phyloP scores from a whole-genome alignment of 1,140 invertebrate species.

The Bathynomus jamesi region DNA sequence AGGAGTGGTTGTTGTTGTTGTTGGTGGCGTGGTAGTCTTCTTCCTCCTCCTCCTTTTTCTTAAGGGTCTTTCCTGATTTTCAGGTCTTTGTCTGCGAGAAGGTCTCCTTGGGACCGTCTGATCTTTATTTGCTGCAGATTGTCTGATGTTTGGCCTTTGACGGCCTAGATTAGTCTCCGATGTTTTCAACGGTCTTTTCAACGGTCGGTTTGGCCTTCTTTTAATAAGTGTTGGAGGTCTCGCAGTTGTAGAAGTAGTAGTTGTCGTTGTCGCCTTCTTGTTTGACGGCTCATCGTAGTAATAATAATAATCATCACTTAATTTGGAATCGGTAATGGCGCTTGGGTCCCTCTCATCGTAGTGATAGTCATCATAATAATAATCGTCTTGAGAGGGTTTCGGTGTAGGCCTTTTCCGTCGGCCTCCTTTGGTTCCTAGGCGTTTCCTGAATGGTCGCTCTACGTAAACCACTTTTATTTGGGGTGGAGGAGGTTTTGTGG shows the following conservation, averaged over 20 bases:
- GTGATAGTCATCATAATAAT: conserved; percentile 37
- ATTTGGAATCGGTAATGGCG: too few relatives aligned
- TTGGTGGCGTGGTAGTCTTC: not conserved
- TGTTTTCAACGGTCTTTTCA: not conserved
- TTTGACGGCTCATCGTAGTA: conserved; percentile 32
- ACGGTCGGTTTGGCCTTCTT: not conserved
- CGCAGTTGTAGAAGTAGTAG: conserved; percentile 25
- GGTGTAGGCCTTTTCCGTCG: not conserved
- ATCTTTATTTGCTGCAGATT: not conserved
- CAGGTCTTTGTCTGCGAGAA: not conserved
- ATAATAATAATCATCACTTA: conserved; percentile 34
- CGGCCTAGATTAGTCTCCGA: conserved; percentile 8
- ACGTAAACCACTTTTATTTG: conserved; percentile 13
- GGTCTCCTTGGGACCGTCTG: not conserved
- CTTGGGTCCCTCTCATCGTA: conserved; percentile 46
- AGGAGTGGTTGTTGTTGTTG: not conserved
- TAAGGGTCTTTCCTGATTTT: not conserved
- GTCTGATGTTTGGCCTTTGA: not conserved
- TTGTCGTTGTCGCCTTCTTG: conserved; percentile 23
- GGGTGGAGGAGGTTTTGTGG: conserved; percentile 42
- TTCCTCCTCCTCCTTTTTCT: not conserved
- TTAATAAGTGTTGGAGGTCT: not conserved
- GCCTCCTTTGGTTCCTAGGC: not conserved
- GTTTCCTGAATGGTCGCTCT: conserved; percentile 8
- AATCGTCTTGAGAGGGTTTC: conserved; percentile 45